phyloP scores from a whole-genome alignment of 2,113 vertebrate species.

The Falco punctatus region DNA sequence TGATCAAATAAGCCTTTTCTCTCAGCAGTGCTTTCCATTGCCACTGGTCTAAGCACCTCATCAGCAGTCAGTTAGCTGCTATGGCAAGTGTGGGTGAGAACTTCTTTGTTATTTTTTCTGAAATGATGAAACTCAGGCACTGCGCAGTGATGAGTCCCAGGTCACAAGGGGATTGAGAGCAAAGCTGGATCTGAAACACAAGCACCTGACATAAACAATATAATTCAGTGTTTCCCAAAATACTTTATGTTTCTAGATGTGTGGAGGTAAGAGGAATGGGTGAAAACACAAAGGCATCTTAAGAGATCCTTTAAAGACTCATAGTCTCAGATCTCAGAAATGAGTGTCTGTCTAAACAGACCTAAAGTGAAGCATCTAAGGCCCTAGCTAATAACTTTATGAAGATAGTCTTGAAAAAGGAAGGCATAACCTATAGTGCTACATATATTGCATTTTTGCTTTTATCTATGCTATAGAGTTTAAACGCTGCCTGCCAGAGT shows the following conservation, averaged over 20 bases:
- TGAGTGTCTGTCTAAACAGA: not conserved
- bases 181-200: not conserved
- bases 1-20: not conserved
- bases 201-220: not conserved
- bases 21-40: not conserved
- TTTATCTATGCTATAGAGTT: not conserved
- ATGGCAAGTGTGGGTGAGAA: not conserved
- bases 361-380: not conserved
- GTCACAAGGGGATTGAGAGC: not conserved
- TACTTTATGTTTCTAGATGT: not conserved
- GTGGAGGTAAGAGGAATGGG: not conserved
- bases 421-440: not conserved
- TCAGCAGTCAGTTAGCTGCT: not conserved
- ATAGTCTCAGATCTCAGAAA: not conserved
- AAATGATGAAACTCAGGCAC: not conserved
- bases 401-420: not conserved
- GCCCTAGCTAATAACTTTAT: not conserved
- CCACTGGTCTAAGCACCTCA: not conserved
- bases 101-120: not conserved
- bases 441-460: not conserved
- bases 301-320: not conserved
- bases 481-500: not conserved
- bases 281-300: not conserved
- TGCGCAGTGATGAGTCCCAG: not conserved
- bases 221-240: not conserved